These are phyloP conservation scores for Phaethon lepturus DNA, from an alignment of 2,113 vertebrate genomes.

Conservation along the genomic window DNA sequence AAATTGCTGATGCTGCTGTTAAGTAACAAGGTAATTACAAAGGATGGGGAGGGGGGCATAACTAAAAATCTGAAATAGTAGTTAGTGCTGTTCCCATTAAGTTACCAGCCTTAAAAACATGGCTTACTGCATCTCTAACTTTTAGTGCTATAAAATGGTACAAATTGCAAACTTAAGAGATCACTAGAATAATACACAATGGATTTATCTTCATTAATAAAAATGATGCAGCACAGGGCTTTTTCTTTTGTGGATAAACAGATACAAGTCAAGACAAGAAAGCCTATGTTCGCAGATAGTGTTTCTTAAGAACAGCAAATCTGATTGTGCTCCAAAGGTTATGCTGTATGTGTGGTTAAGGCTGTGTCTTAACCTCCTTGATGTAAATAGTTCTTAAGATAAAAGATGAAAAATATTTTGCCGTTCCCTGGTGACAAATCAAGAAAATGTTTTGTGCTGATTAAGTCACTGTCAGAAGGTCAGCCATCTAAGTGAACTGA, in stretches of 20 bases:
- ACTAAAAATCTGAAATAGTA: constrained; percentile 21
- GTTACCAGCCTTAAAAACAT: constrained; percentile 51
- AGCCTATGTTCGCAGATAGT: not conserved
- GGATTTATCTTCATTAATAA: constrained; percentile 57
- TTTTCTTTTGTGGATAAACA: constrained; percentile 10
- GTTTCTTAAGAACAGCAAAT: not conserved
- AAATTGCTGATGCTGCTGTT: constrained; percentile 61
- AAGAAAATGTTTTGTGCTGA: constrained; percentile 51
- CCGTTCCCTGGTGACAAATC: constrained; percentile 9
- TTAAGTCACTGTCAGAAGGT: constrained; percentile 50
- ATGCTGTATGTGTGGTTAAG: not conserved
- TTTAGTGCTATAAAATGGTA: constrained; percentile 25
- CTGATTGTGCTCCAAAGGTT: not conserved
- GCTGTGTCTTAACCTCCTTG: constrained; percentile 21
- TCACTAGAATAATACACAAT: constrained; percentile 57
- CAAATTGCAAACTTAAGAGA: constrained; percentile 53
- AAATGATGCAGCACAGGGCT: not conserved
- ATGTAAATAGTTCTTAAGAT: constrained; percentile 38
- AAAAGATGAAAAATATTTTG: constrained; percentile 54
- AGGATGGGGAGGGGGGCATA: constrained; percentile 20
- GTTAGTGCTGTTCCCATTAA: constrained; percentile 48
- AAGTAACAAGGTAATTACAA: constrained; percentile 54
- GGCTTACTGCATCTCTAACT: constrained; percentile 61
- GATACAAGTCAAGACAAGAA: not conserved
- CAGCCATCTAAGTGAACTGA: not conserved